Evolutionary conservation across 2,113 vertebrate genomes (phyloP), one percentile per base, ranked within the genome.

Genomic region (Speoplatyrhinus poulsoni): DNA sequence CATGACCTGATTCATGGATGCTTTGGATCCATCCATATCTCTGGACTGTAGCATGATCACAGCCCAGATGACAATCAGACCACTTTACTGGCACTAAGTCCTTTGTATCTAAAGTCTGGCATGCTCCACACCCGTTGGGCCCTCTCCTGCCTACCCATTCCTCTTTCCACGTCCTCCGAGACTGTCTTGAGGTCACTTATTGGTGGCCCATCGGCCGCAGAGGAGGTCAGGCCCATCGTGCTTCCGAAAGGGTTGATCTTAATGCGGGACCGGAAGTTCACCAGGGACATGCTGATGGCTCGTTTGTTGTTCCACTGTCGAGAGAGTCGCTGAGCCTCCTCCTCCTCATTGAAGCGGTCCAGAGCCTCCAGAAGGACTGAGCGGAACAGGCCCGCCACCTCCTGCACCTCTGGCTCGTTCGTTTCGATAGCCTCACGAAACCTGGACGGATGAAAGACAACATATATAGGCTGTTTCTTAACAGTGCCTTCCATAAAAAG

Each of bases 151-250:
- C 55, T 76, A 17, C 76, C 75, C 67, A 54, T 64, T 58, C 91
- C 94, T 55, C 90, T 90, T 85, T 99, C 97, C 81, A 99, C 97
- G 0, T 99, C 95, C 83, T 95, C 95, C 0, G 96, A 97, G 81
- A 99, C 94, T 12, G 98, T 98, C 75, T 93, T 95, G 67, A 98
- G 96, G 80, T 93, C 86, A 0, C 83, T 85, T 56, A 86, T 0
- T 10, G 56, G 83, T 9, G 72, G 59, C 62, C 78, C 89, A 3
- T 71, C 85, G 0, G 75, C 69, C 48, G 6, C 75, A 0, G 70
- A 12, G 1, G 91, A 64, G 33, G 88, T 89, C 69, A 92, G 82
- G 46, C 85, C 90, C 58, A 83, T 65, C 0, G 90, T 87, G 85
- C 95, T 96, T 71, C 94, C 92, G 41, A 97, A 96, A 0, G 97